Base-by-base conservation (phyloP, 2,113 vertebrate genomes). In the Pipa parva region DNA sequence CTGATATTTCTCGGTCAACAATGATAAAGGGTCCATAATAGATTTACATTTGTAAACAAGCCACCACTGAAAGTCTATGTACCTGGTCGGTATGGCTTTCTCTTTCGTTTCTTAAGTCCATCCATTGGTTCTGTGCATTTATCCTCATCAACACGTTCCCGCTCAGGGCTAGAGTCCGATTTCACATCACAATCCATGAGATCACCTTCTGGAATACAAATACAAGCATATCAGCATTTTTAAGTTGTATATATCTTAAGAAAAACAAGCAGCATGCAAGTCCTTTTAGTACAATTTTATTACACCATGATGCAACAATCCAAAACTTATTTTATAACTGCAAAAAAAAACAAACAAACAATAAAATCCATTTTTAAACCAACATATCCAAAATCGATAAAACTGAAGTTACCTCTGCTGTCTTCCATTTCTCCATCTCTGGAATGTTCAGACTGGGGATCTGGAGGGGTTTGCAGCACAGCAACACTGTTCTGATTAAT, bases 41-140 rank as follows among this genome's bases (percentile, higher is more conserved):
- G n/a, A n/a, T n/a, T n/a, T n/a, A n/a, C n/a, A n/a, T n/a, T n/a
- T n/a, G n/a, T n/a, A n/a, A n/a, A n/a, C n/a, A n/a, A n/a, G n/a
- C n/a, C n/a, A n/a, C n/a, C n/a, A n/a, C n/a, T n/a, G n/a, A 45
- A 45, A 3, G 49, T 52, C 12, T 29, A 48, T 74, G 45, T 84
- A 98, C 97, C 97, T 76, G 97, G 97, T 79, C 97, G 88, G 77
- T 99, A 99, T n/a, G 97, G 97, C 81, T 98, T 99, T 80, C 97
- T 87, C 68, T 99, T 99, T 76, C 92, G 92, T 82, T 99, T 99
- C 79, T 95, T 97, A 65, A 87, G 78, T n/a, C 84, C 83, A 1
- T 94, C 91, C 3, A 84, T 54, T 57, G 85, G 84, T 72, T 94
- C 90, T 0, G 72, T 26, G 36, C 83, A 90, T 78, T 95, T 97